Evolutionary conservation across 2,113 vertebrate genomes (phyloP).

Genomic region (Saccopteryx bilineata): DNA sequence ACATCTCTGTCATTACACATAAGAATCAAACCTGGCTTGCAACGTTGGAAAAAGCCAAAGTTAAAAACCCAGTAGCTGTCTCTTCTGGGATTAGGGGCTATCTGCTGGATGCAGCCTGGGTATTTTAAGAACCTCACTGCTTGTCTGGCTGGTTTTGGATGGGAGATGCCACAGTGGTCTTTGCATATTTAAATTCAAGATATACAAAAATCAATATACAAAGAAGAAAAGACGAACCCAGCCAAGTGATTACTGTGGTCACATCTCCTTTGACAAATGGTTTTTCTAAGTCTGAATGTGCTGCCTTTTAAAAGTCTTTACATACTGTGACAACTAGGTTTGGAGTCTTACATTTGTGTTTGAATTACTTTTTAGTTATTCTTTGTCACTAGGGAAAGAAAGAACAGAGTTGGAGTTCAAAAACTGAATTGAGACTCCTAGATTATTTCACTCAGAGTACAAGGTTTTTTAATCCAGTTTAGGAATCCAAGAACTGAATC

Average conservation of each 20-base stretch:
- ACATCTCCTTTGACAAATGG: background rate
- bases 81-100: background rate
- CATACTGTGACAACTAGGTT: background rate
- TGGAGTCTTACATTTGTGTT: conserved; percentile 14
- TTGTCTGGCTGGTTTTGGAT: background rate
- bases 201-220: background rate
- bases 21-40: conserved; percentile 8
- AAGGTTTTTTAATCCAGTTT: conserved; percentile 1
- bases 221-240: background rate
- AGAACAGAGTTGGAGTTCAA: background rate
- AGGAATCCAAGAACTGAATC: conserved; percentile 6
- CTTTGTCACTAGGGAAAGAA: conserved; percentile 3
- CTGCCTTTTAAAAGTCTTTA: background rate
- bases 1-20: background rate
- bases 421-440: conserved; percentile 24
- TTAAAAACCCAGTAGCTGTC: background rate
- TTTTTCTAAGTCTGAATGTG: background rate
- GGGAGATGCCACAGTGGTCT: background rate
- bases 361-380: conserved; percentile 38
- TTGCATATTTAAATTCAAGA: background rate
- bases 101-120: background rate
- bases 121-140: background rate
- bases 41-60: conserved; percentile 3
- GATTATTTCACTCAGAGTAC: conserved; percentile 18
- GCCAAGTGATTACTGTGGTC: background rate